A percentile compares a stretch with the other conserved stretches of the same genome.
Conservation (phyloP, 2,113 vertebrate genomes). For the Anolis carolinensis region DNA sequence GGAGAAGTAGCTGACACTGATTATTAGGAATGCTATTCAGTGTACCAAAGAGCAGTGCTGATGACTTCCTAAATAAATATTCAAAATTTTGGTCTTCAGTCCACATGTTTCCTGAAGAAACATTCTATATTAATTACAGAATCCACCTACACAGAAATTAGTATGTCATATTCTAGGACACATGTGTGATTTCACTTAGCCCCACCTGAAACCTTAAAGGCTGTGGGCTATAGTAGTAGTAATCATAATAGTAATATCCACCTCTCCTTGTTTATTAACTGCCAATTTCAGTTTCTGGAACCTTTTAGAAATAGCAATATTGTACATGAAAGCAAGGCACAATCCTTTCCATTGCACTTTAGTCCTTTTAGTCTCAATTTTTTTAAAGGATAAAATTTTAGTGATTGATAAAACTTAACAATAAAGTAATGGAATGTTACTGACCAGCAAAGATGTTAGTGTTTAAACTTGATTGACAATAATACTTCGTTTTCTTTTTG, state of each 20-base stretch:
- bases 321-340: no score
- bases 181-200: background rate
- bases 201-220: no score
- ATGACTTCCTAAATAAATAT: background rate
- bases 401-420: background rate
- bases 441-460: background rate
- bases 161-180: background rate
- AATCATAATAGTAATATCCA: no score
- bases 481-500: constrained; percentile 33
- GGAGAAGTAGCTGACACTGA: no score
- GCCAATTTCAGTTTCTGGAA: no score
- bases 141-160: background rate
- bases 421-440: background rate
- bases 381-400: no score
- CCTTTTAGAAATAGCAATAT: no score
- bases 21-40: background rate
- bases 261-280: no score
- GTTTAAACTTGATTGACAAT: constrained; percentile 5
- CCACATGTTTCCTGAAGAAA: background rate
- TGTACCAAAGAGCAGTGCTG: background rate
- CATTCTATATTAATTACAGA: background rate
- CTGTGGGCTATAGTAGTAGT: background rate
- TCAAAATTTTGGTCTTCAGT: background rate
- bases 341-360: no score
- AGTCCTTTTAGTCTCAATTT: no score